Evolutionary conservation across 2,113 vertebrate species (phyloP), one percentile per base, ranked within the genome.

Genomic region (Patagioenas fasciata): DNA sequence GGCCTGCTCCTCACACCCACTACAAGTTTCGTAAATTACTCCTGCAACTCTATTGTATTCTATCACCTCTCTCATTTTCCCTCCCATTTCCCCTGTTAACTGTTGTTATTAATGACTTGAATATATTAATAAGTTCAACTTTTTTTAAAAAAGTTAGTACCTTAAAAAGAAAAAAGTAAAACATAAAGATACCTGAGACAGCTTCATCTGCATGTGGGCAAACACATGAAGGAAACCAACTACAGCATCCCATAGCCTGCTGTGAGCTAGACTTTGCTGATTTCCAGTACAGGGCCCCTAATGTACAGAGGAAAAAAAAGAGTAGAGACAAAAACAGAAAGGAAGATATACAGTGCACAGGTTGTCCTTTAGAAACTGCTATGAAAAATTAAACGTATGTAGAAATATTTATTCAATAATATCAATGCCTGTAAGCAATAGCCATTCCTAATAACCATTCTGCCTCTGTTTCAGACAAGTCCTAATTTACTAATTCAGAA

Each of bases 171-270:
- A 86, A 77, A 92, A 91, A 57, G 26, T 23, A 67, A 70, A 80
- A 7, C 6, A 57, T 65, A 94, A 77, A 51, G 21, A 50, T 96
- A 99, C 99, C 99, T 99, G 99, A 71, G 99, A 99, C 44, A 99
- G 93, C 95, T 99, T 99, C 99, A 99, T 99, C 93, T 99, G 99
- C 99, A 99, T 99, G 56, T 99, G 99, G 64, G 99, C 99, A 80
- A 99, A 99, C 13, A 99, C 99, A 23, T 99, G 99, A 29, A 99
- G 98, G 80, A 99, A 99, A 13, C 99, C 99, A 77, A 99, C 99
- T 23, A 99, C 99, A 5, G 99, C 99, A n/a, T 99, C 99, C 99
- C 99, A 99, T 3, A 99, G 94, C 7, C 99, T 98, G 97, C 99
- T 99, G 71, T 99, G 99, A 13, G 99, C 99, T 96, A 99, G 80